Evolutionary conservation across 2,797 vertebrate genomes (phyloP).

Genomic region (Cossypha dichroa): DNA sequence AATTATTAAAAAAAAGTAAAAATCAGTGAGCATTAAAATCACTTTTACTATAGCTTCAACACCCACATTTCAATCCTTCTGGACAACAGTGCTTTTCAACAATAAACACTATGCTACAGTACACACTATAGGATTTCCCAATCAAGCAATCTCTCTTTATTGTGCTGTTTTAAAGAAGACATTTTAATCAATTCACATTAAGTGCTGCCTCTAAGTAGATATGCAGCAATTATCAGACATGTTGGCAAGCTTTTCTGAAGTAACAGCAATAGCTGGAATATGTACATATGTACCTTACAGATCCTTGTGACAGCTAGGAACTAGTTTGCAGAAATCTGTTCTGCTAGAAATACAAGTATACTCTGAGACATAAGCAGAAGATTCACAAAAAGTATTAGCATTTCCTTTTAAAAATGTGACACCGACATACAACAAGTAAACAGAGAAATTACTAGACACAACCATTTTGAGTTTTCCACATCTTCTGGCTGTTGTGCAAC

Average conservation of each 20-base stretch:
- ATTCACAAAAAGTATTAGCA: background rate
- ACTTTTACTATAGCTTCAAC: background rate
- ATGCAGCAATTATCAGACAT: background rate
- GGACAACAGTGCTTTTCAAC: background rate
- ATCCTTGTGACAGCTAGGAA: background rate
- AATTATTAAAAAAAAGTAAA: no score
- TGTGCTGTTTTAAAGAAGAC: background rate
- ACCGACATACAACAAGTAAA: background rate
- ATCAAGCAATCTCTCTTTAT: background rate
- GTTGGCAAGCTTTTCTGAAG: background rate
- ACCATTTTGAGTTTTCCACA: no score
- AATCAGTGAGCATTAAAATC: background rate
- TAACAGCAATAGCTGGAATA: background rate
- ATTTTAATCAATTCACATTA: background rate
- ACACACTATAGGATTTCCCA: accelerated
- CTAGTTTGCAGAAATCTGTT: background rate
- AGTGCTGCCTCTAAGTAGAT: background rate
- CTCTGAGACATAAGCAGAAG: background rate
- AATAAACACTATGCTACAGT: background rate
- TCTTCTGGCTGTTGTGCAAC: background rate
- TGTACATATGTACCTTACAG: background rate
- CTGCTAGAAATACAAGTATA: background rate
- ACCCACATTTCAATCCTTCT: background rate
- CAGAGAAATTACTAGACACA: background rate
- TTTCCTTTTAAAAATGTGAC: background rate